Conservation (phyloP, 2,888 invertebrate species). For the Prionchulus punctatus region DNA sequence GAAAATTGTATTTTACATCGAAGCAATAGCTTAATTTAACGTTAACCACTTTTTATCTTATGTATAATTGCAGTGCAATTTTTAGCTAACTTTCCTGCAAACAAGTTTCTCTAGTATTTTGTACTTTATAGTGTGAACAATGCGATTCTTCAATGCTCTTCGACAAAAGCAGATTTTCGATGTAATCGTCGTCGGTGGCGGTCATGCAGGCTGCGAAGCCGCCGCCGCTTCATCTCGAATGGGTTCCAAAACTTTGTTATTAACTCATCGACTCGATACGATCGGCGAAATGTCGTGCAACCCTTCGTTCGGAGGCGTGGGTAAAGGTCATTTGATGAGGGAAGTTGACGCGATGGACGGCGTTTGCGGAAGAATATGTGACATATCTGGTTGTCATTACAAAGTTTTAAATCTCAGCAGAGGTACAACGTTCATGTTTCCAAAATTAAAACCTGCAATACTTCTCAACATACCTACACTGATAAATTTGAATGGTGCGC, state of each 20-base stretch:
- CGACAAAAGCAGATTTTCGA: slow-evolving; percentile 36
- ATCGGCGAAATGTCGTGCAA: slow-evolving; percentile 86
- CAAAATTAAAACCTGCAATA: no score
- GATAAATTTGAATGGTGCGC: no score
- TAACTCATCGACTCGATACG: slow-evolving; percentile 66
- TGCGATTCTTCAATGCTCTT: background rate
- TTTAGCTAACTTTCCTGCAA: no score
- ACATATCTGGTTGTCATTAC: slow-evolving; percentile 45
- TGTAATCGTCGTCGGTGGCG: slow-evolving; percentile 71
- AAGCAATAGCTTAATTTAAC: no score
- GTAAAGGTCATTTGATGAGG: slow-evolving; percentile 69
- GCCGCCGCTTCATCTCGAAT: slow-evolving; percentile 64
- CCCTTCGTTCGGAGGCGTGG: slow-evolving; percentile 79
- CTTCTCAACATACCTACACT: no score
- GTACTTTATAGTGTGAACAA: background rate
- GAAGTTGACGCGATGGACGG: slow-evolving; percentile 78
- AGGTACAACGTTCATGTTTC: no score
- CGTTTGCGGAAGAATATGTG: slow-evolving; percentile 61
- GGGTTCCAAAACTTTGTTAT: slow-evolving; percentile 57
- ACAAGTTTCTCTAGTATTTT: no score
- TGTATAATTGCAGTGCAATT: no score
- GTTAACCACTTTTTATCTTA: no score
- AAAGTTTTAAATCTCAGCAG: slow-evolving; percentile 54
- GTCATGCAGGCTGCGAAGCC: slow-evolving; percentile 78
- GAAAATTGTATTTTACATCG: no score